Evolutionary conservation across 2,113 vertebrate genomes (phyloP), one percentile per base, ranked within the genome.

Genomic region (Spea multiplicata): DNA sequence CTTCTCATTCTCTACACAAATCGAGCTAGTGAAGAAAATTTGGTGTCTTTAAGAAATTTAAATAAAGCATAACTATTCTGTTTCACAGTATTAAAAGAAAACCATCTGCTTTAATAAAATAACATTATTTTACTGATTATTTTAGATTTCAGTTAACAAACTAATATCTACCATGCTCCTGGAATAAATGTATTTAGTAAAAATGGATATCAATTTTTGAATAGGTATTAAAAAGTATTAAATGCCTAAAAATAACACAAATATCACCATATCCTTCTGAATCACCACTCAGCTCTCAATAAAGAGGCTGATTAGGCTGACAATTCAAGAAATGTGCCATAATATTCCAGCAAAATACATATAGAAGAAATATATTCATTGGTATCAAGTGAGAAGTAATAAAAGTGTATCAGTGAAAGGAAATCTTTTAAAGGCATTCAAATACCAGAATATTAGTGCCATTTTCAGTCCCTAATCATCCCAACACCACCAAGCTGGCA

Each of bases 301-400:
- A 76, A 47, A 52, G 50, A 76, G 44, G 12, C 52, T 50, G 69
- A 76, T 76, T 69, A 68, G 17, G n/a, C 74, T 76, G 74, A 69
- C 66, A 76, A 75, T 76, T 76, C 66, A 76, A 76, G 74, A 65
- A 76, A 67, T 67, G 52, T 76, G 74, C 52, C 65, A 69, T 59
- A 76, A 50, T 59, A 53, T 76, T 76, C 65, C 59, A 59, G 66
- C 52, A 69, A 76, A 76, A 69, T 76, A 66, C 74, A 76, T 68
- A 76, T 76, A 76, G 74, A 69, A 69, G 74, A 76, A 69, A 68
- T 75, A 76, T 50, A 68, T 76, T 76, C 52, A 69, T 68, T 76
- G 74, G 66, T 76, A 76, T 68, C 74, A 68, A 76, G 66, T 53
- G 74, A 76, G 52, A 76, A 76, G 65, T 68, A 76, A 75, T 75